These are phyloP conservation scores for Sphenopsis melanotis DNA, from an alignment of 2,797 vertebrate genomes.

Conservation along the genomic window DNA sequence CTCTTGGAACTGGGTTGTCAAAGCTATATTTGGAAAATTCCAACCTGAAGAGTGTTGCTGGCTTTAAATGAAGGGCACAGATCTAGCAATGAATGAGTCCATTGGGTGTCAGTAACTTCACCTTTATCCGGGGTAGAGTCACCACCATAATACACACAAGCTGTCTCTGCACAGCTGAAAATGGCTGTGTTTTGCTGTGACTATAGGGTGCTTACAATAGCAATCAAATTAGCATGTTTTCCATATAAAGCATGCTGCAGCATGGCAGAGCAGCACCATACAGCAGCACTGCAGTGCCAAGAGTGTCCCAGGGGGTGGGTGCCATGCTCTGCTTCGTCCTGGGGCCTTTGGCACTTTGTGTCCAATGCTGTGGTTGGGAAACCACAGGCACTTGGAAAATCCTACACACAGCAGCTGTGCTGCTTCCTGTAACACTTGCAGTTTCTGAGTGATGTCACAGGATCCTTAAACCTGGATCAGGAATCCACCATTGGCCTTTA, in stretches of 20 bases:
- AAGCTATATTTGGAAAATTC: conserved; percentile 43
- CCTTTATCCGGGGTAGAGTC: background rate
- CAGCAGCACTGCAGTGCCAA: background rate
- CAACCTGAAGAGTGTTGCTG: background rate
- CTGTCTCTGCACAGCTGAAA: background rate
- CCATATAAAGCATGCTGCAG: background rate
- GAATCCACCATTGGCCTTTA: background rate
- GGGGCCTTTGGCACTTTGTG: background rate
- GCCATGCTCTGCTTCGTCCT: background rate
- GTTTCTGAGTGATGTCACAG: background rate
- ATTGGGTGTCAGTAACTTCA: background rate
- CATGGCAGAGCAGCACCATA: background rate
- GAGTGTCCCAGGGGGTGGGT: background rate
- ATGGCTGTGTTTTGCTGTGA: background rate
- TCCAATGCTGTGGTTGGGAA: background rate
- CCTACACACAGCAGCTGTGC: background rate
- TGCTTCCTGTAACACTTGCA: background rate
- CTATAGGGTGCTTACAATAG: background rate
- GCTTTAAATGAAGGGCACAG: conserved; percentile 38
- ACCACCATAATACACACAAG: background rate
- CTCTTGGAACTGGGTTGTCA: background rate
- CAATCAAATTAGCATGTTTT: background rate
- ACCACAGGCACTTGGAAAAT: background rate
- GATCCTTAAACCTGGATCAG: background rate
- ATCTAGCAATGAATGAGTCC: background rate